phyloP scores from a whole-genome alignment of 2,113 vertebrate genomes.

The Steatornis caripensis region DNA sequence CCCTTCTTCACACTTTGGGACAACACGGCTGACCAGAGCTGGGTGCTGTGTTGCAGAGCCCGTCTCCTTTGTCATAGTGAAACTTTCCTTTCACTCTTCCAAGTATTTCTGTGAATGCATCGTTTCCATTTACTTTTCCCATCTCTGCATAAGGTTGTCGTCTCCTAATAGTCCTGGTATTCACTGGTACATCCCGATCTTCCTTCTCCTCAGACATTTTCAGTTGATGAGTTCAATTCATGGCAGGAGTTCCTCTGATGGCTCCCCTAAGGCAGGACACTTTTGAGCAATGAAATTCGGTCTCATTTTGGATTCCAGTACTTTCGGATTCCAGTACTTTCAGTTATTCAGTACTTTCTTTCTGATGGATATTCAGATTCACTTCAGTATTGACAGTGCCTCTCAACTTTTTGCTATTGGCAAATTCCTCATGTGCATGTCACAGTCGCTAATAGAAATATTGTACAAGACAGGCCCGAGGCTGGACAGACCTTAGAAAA shows the following conservation, averaged over 20 bases:
- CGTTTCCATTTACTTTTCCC: not conserved
- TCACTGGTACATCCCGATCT: not conserved
- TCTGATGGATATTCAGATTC: not conserved
- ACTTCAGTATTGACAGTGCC: not conserved
- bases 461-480: not conserved
- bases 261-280: not conserved
- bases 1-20: not conserved
- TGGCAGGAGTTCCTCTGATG: not conserved
- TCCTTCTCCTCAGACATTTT: not conserved
- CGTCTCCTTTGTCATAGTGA: not conserved
- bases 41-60: not conserved
- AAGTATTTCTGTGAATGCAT: not conserved
- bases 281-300: not conserved
- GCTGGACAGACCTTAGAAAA: not conserved
- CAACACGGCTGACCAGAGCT: rapidly evolving
- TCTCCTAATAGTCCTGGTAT: not conserved
- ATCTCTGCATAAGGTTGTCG: rapidly evolving
- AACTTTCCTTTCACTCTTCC: not conserved
- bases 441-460: not conserved
- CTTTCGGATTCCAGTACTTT: not conserved
- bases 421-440: not conserved
- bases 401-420: not conserved
- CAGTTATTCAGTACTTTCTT: not conserved
- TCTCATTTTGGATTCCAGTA: not conserved
- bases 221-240: not conserved